Conservation (phyloP, 2,113 vertebrate species). For the Coptodon bakossiorum region DNA sequence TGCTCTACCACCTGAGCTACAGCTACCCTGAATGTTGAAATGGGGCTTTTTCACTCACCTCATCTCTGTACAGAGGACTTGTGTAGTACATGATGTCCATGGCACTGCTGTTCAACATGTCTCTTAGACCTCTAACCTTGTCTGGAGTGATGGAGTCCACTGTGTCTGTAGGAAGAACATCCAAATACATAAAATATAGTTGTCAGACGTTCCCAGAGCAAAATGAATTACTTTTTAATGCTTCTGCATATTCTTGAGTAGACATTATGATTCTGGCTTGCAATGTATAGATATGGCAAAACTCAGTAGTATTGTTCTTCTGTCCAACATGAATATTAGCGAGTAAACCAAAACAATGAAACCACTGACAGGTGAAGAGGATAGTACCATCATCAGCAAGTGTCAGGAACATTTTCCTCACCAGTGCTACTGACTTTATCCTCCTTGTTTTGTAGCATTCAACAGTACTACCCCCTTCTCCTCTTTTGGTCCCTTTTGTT, state of each 20-base stretch:
- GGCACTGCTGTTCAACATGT: slow-evolving; percentile 96
- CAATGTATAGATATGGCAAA: background rate
- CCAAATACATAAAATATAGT: background rate
- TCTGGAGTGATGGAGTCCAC: slow-evolving; percentile 97
- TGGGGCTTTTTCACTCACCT: slow-evolving; percentile 66
- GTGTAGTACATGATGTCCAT: slow-evolving; percentile 99
- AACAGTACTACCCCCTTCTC: background rate
- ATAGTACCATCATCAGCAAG: background rate
- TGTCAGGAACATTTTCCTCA: background rate
- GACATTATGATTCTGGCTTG: background rate
- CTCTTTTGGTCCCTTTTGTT: background rate
- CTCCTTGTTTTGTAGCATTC: background rate
- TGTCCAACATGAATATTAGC: background rate
- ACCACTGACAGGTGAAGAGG: background rate
- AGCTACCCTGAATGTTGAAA: background rate
- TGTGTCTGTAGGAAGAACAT: slow-evolving; percentile 75
- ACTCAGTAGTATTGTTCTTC: background rate
- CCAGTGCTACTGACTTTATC: background rate
- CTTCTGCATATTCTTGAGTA: background rate
- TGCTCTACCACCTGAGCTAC: background rate
- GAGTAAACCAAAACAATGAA: background rate
- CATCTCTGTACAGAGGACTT: slow-evolving; percentile 93
- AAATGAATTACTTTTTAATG: background rate
- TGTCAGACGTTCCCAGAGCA: background rate
- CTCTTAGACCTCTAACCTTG: slow-evolving; percentile 89